Conservation (phyloP, 1,140 invertebrate genomes). For the Pristionchus pacificus region DNA sequence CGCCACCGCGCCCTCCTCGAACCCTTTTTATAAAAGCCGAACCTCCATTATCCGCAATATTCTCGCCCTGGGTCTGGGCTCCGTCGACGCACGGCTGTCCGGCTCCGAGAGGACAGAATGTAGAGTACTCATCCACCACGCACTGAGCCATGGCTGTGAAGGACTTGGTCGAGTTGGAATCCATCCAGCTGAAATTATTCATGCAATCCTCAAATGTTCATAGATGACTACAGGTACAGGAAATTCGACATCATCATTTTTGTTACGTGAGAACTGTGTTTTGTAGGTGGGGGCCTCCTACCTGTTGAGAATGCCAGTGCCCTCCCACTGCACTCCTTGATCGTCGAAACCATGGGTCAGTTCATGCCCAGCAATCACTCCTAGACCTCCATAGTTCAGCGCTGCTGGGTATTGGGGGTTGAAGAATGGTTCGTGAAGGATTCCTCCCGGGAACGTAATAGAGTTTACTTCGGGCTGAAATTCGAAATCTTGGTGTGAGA, state of each 20-base stretch:
- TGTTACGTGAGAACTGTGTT: too few species aligned
- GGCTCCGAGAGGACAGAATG: conserved; percentile 40
- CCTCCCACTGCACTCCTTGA: conserved; percentile 45
- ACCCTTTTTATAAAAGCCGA: too few species aligned
- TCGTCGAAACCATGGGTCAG: conserved; percentile 42
- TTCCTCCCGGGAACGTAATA: conserved; percentile 28
- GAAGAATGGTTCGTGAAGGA: conserved; percentile 31
- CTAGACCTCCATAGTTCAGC: conserved; percentile 59
- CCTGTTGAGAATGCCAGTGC: conserved; percentile 28
- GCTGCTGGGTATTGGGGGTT: conserved; percentile 25
- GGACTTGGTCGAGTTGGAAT: conserved; percentile 18
- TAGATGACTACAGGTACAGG: not conserved
- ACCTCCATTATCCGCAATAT: conserved; percentile 32
- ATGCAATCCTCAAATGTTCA: too few species aligned
- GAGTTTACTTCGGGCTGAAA: conserved; percentile 30
- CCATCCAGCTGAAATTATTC: conserved; percentile 46
- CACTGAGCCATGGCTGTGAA: conserved; percentile 44
- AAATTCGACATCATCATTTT: too few species aligned
- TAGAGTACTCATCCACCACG: conserved; percentile 45
- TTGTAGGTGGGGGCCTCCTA: too few species aligned
- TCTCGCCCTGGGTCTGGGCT: conserved; percentile 26
- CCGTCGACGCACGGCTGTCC: conserved; percentile 29
- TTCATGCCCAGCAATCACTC: conserved; percentile 57
- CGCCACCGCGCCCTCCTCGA: too few species aligned
- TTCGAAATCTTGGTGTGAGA: not conserved